Evolutionary conservation across 2,113 vertebrate genomes (phyloP).

Genomic region (Alouatta palliata): DNA sequence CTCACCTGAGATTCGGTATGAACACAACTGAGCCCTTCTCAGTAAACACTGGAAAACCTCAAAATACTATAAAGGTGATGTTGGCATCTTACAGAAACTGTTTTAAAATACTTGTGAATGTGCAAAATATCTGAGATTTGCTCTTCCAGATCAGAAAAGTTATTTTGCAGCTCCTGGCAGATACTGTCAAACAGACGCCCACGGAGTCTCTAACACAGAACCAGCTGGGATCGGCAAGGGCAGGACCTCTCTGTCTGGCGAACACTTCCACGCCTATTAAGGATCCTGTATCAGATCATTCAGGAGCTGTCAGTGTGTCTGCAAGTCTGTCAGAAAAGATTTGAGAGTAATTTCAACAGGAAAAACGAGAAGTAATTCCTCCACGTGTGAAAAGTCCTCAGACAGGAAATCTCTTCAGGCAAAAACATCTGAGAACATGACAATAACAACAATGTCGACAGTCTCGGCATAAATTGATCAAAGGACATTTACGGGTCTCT

Average conservation of each 20-base stretch:
- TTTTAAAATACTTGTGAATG: background rate
- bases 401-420: background rate
- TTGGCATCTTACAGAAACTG: background rate
- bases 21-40: background rate
- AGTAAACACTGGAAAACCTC: background rate
- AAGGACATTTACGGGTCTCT: background rate
- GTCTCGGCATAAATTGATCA: background rate
- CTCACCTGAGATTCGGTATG: background rate
- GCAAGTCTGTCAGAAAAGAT: constrained; percentile 28
- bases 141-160: background rate
- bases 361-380: background rate
- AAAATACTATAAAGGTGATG: background rate
- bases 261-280: background rate
- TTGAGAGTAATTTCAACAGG: background rate
- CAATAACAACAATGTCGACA: background rate
- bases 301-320: background rate
- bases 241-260: background rate
- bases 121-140: background rate
- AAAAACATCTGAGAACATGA: background rate
- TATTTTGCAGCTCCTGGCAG: background rate
- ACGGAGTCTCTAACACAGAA: background rate
- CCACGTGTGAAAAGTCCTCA: background rate
- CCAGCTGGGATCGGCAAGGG: background rate
- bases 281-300: background rate
- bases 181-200: constrained; percentile 43